phyloP scores from a whole-genome alignment of 1,140 invertebrate species.

The Drosophila nigrodunni region DNA sequence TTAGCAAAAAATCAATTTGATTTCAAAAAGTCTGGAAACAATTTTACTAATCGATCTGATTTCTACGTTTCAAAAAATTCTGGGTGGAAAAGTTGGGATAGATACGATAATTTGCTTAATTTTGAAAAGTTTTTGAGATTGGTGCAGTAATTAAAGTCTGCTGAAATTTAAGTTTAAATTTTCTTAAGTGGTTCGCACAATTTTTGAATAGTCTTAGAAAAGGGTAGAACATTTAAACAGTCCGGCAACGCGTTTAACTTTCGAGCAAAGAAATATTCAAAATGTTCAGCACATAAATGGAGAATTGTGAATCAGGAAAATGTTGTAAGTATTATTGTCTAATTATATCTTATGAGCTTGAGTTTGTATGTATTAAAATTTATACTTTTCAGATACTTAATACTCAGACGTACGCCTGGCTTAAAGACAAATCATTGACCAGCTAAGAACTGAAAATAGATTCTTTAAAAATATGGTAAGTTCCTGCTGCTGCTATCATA shows the following conservation, averaged over 20 bases:
- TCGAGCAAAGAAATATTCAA: neutral
- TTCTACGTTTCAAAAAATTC: too few relatives aligned
- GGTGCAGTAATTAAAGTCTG: too few relatives aligned
- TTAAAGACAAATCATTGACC: neutral
- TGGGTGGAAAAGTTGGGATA: too few relatives aligned
- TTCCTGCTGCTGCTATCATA: neutral
- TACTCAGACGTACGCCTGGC: neutral
- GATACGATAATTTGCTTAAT: too few relatives aligned
- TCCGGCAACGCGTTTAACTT: neutral
- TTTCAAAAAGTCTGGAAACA: neutral
- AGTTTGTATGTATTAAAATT: neutral
- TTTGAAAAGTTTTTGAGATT: too few relatives aligned
- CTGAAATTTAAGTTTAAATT: too few relatives aligned
- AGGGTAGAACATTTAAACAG: too few relatives aligned
- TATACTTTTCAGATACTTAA: constrained; percentile 19
- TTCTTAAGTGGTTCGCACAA: too few relatives aligned
- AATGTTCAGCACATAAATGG: neutral
- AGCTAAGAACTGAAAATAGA: neutral
- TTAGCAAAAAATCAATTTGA: neutral
- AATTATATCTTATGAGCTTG: neutral
- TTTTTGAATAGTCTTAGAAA: too few relatives aligned
- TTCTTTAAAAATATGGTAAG: neutral
- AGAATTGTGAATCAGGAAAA: neutral
- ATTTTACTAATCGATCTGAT: neutral
- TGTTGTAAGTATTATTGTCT: constrained; percentile 5